Percentiles rank a stretch among this genome's conserved stretches.
These are phyloP conservation scores for Creontiades dilutus DNA, from an alignment of 2,888 invertebrate species.

Conservation along the genomic window DNA sequence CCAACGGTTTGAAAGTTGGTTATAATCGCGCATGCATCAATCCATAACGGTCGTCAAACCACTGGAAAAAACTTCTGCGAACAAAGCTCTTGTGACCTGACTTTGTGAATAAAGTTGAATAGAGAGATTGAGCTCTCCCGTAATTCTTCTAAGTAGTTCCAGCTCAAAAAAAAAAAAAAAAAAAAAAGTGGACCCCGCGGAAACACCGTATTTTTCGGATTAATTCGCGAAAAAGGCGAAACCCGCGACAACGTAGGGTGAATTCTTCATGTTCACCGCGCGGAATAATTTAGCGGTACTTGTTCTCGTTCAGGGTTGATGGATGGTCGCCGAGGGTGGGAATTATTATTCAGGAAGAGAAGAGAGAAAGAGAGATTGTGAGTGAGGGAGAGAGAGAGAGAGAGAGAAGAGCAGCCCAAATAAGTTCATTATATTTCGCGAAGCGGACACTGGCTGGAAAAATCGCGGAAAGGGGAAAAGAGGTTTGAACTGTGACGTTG, in stretches of 20 bases:
- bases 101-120: no score
- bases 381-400: neutral
- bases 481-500: slow-evolving; percentile 35
- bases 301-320: slow-evolving; percentile 50
- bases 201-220: neutral
- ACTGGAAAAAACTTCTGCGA: no score
- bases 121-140: neutral
- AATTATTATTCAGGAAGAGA: slow-evolving; percentile 56
- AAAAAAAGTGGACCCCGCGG: no score
- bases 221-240: neutral
- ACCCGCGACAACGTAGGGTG: neutral
- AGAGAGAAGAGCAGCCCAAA: neutral
- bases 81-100: no score
- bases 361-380: neutral
- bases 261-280: slow-evolving; percentile 46
- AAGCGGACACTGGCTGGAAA: neutral
- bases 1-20: no score
- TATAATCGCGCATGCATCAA: no score
- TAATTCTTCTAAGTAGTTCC: neutral
- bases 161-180: no score
- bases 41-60: no score
- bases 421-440: slow-evolving; percentile 52
- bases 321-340: slow-evolving; percentile 48
- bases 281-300: slow-evolving; percentile 56
- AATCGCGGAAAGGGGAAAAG: neutral